A percentile compares a stretch with the other conserved stretches of the same genome.
phyloP scores from a whole-genome alignment of 2,113 vertebrate species.

The Dinomys branickii region DNA sequence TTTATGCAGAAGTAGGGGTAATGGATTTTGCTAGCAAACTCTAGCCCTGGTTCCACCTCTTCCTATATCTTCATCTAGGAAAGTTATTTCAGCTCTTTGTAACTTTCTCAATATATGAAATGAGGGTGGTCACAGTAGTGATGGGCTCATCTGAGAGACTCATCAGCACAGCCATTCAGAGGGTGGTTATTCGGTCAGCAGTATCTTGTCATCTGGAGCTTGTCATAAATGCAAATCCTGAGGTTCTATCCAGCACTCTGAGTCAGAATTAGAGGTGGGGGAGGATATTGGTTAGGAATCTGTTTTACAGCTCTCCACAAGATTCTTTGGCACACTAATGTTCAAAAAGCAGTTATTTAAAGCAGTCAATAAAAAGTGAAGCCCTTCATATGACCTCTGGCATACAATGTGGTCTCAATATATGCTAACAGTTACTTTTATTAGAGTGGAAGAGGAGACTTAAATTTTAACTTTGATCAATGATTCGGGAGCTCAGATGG shows the following conservation, averaged over 20 bases:
- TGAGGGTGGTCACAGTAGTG: not conserved
- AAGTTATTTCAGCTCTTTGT: not conserved
- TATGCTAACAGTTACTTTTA: slow-evolving; percentile 55
- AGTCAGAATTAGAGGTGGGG: not conserved
- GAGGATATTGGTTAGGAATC: not conserved
- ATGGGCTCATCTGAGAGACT: not conserved
- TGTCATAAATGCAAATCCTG: not conserved
- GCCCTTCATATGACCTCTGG: not conserved
- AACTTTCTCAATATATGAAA: not conserved
- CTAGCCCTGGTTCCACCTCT: not conserved
- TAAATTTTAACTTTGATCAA: slow-evolving; percentile 16
- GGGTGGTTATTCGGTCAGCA: not conserved
- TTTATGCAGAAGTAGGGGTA: not conserved
- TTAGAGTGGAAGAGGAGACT: not conserved
- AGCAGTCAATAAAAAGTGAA: slow-evolving; percentile 44
- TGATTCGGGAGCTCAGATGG: slow-evolving; percentile 29
- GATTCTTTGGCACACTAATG: not conserved
- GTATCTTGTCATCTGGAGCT: not conserved
- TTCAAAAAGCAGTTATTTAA: slow-evolving; percentile 34
- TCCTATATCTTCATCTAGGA: not conserved
- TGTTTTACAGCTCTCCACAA: slow-evolving; percentile 14
- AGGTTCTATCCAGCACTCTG: not conserved
- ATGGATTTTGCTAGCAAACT: not conserved
- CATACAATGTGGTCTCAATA: not conserved
- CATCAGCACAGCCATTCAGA: not conserved